A percentile compares a stretch with the other conserved stretches of the same genome.
Evolutionary conservation across 2,888 invertebrate genomes (phyloP).

Genomic region (Agelastica alni): DNA sequence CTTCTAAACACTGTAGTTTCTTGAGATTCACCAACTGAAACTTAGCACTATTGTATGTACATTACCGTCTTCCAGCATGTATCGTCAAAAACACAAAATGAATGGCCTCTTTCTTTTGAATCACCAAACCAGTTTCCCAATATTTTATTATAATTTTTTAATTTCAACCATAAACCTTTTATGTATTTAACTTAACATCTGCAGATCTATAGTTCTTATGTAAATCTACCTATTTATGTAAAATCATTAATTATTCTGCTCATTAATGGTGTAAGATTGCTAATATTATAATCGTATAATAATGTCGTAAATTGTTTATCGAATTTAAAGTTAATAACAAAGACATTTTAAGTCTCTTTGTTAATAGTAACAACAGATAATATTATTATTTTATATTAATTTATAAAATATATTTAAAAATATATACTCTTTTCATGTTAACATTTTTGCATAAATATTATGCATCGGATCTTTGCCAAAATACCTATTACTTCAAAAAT

Average conservation of each 20-base stretch:
- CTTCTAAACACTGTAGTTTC: slow-evolving; percentile 29
- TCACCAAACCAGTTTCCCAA: background rate
- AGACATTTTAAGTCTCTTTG: too few species aligned
- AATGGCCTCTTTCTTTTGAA: background rate
- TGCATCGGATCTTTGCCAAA: too few species aligned
- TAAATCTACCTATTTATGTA: background rate
- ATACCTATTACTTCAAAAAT: too few species aligned
- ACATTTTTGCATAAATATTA: too few species aligned
- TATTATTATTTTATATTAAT: too few species aligned
- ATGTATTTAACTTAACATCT: background rate
- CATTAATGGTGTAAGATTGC: background rate
- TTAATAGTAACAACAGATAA: too few species aligned
- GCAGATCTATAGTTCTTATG: background rate
- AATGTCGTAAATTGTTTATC: too few species aligned
- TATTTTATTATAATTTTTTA: background rate
- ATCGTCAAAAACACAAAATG: background rate
- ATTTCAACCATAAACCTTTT: slow-evolving; percentile 2
- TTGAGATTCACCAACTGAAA: slow-evolving; percentile 12
- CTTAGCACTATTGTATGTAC: slow-evolving; percentile 11
- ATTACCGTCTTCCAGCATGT: background rate
- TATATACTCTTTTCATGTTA: too few species aligned
- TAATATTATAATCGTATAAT: background rate
- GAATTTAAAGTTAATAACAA: too few species aligned
- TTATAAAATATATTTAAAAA: too few species aligned
- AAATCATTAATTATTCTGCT: background rate